Evolutionary conservation across 92 coral and sea anemone genomes (phyloP), one percentile per base, ranked within the genome.

Genomic region (Zoanthus sansibaricus): DNA sequence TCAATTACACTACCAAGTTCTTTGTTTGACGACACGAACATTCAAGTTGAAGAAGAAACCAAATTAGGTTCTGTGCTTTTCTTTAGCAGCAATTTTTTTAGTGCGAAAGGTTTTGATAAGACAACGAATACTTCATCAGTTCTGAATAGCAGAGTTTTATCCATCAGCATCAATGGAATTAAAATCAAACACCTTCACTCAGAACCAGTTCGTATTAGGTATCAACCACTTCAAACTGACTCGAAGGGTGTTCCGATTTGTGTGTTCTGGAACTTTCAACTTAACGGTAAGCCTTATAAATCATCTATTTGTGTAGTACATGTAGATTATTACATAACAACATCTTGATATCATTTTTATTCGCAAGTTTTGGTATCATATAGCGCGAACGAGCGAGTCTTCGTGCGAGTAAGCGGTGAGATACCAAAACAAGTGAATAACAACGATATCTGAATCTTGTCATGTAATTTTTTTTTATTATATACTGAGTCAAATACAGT

Each of bases 261-360:
- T n/a, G 88, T 76, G 3, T 89, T 61, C 78, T 89, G 88, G 88
- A 77, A 89, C 67, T 89, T 83, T 61, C 20, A 69, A 69, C 71
- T 77, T 18, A 48, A 83, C 12, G 88, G 91, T 83, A 82, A 49
- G 9, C 55, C 55, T 11, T 2, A 6, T 49, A 3, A 49, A 49
- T 49, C 12, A 49, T 49, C 1, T 49, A 0, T 37, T 37, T 37
- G 42, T 37, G 42, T 37, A 37, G 0, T 37, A 37, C 42, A 37
- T 2, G 25, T 25, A 25, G 25, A 25, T 25, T 25, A 25, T 25
- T 25, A 25, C 25, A 25, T 25, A 25, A 25, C 25, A 25, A 25
- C 25, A 25, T 25, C 25, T 25, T 25, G 25, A 25, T 25, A 25
- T 25, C 25, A 25, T 25, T 25, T 25, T 25, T 25, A 25, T 25